These are phyloP conservation scores for Mythimna vitellina DNA, from an alignment of 2,888 invertebrate genomes.

Conservation along the genomic window DNA sequence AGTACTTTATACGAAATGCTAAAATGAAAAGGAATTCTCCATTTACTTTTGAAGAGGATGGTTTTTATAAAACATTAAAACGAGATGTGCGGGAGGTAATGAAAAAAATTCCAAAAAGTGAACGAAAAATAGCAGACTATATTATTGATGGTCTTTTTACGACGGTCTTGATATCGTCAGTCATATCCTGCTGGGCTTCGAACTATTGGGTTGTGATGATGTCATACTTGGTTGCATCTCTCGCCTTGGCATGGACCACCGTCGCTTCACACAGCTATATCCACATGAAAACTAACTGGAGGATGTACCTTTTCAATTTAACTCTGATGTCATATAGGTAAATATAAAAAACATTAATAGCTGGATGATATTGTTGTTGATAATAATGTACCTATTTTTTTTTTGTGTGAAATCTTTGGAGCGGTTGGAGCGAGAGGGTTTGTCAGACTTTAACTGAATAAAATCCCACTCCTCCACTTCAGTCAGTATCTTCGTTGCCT, in stretches of 20 bases:
- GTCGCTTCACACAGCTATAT: constrained; percentile 94
- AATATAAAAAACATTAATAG: not conserved
- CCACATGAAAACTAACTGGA: constrained; percentile 94
- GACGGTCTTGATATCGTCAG: constrained; percentile 77
- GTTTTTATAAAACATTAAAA: constrained; percentile 94
- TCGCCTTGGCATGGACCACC: constrained; percentile 90
- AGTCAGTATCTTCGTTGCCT: too few relatives aligned
- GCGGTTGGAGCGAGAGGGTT: too few relatives aligned
- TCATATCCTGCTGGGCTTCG: constrained; percentile 73
- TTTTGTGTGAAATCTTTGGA: too few relatives aligned
- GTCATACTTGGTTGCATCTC: constrained; percentile 78
- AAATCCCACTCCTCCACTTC: too few relatives aligned
- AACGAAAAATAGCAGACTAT: constrained; percentile 68
- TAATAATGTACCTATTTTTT: too few relatives aligned
- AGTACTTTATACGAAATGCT: constrained; percentile 92
- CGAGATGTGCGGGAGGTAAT: constrained; percentile 88
- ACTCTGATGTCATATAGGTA: constrained; percentile 92
- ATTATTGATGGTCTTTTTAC: constrained; percentile 81
- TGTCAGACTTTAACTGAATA: too few relatives aligned
- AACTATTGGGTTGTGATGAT: constrained; percentile 73
- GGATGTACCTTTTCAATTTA: constrained; percentile 95
- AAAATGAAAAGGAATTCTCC: constrained; percentile 92
- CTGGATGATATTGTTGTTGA: not conserved
- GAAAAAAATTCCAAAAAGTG: constrained; percentile 84
- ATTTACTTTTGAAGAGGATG: constrained; percentile 93